These are phyloP conservation scores for Carassius gibelio DNA, from an alignment of 2,113 vertebrate genomes.

Conservation along the genomic window DNA sequence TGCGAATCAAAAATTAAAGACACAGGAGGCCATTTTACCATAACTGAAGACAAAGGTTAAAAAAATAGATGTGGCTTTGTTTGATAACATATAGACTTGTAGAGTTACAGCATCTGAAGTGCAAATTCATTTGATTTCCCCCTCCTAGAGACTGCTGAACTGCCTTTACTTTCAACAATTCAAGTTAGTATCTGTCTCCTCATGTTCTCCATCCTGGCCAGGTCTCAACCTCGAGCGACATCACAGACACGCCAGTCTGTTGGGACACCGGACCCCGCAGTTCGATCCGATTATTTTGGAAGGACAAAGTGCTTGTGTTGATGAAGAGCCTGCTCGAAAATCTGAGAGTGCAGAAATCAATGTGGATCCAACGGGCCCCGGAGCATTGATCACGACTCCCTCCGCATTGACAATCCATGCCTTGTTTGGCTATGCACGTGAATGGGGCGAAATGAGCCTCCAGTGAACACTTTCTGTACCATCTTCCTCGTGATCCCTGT, in stretches of 20 bases:
- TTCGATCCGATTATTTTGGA: constrained; percentile 84
- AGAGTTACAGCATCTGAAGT: neutral
- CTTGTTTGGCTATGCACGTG: constrained; percentile 82
- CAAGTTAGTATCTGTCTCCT: constrained; percentile 11
- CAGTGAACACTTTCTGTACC: constrained; percentile 72
- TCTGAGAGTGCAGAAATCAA: constrained; percentile 86
- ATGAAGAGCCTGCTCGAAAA: constrained; percentile 83
- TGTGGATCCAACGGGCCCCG: constrained; percentile 78
- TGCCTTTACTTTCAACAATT: constrained; percentile 15
- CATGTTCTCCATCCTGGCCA: constrained; percentile 12
- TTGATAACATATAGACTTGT: neutral
- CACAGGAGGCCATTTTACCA: constrained; percentile 40
- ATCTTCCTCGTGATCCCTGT: constrained; percentile 53
- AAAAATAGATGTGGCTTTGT: constrained; percentile 1
- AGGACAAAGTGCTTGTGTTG: constrained; percentile 87
- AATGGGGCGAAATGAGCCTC: constrained; percentile 82
- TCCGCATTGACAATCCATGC: constrained; percentile 81
- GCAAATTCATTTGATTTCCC: neutral
- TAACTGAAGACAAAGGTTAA: neutral
- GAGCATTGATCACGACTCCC: constrained; percentile 79
- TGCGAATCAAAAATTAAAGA: constrained; percentile 58
- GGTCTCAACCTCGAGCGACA: constrained; percentile 41
- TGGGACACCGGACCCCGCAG: constrained; percentile 63
- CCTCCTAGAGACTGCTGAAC: neutral
- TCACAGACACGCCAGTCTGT: constrained; percentile 49